Evolutionary conservation across 2,113 vertebrate genomes (phyloP), one percentile per base, ranked within the genome.

Genomic region (Heteronetta atricapilla): DNA sequence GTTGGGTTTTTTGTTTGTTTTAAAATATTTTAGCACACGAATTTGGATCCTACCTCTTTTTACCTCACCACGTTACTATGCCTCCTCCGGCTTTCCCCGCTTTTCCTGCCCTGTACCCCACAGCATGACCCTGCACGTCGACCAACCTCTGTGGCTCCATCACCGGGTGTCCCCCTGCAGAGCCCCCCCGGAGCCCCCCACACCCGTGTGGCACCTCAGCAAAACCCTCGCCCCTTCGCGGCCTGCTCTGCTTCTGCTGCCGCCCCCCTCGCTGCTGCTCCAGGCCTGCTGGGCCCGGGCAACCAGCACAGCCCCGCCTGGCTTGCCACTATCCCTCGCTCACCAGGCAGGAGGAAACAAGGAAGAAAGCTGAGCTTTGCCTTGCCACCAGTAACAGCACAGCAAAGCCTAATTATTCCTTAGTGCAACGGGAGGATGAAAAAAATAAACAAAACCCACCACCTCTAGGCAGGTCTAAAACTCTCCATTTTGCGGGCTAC

Each of bases 21-120:
- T 22, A 11, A 48, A 5, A 55, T 55, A 55, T 53, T 25, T 60
- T 26, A 46, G 13, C 0, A 4, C 56, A 77, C 0, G 1, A 62
- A 74, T 21, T 86, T 59, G 29, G 11, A 78, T 34, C 31, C 38
- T 44, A 25, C 16, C 16, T 82, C 48, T 48, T 36, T 74, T 46
- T 53, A 68, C n/a, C 14, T 79, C 48, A 68, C 34, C 28, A 31
- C n/a, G 7, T 75, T 18, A 58, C 48, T 15, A 29, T 2, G 3
- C 19, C 26, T 81, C 59, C 44, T 44, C 42, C 60, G 36, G 73
- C 12, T 86, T 56, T 14, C 7, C 63, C 31, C 5, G 48, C 55
- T n/a, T 68, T 38, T 29, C 53, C 23, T 31, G 42, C 4, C 33
- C 59, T 38, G 31, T 2, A 3, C 3, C 0, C 50, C 36, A 13